A percentile compares a stretch with the other conserved stretches of the same genome.
phyloP scores from a whole-genome alignment of 2,888 invertebrate species.

The Lasioglossum malachurum region DNA sequence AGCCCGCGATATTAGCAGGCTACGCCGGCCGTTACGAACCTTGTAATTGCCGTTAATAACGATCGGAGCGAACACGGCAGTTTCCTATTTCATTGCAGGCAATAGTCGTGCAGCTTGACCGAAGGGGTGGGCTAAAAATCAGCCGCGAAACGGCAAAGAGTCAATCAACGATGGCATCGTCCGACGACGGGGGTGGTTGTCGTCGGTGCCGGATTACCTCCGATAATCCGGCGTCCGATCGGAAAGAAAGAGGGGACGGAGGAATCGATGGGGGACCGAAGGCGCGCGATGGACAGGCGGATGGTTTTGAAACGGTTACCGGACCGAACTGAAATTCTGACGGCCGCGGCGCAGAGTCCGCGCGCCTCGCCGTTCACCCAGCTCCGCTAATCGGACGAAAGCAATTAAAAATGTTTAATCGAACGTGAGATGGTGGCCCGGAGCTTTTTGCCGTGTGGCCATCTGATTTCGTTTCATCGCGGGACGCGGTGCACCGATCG shows the following conservation, averaged over 20 bases:
- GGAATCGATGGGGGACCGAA: conserved; percentile 21
- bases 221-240: conserved; percentile 54
- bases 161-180: conserved; percentile 63
- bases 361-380: conserved; percentile 44
- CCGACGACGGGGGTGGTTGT: conserved; percentile 27
- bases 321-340: conserved; percentile 46
- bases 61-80: conserved; percentile 50
- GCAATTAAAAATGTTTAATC: conserved; percentile 74
- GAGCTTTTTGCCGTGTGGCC: conserved; percentile 29
- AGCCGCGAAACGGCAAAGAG: conserved; percentile 59
- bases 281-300: conserved; percentile 16
- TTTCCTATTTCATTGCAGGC: conserved; percentile 63
- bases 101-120: conserved; percentile 59
- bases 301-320: conserved; percentile 42
- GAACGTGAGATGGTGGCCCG: conserved; percentile 62
- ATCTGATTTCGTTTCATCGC: conserved; percentile 45
- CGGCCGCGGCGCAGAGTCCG: conserved; percentile 10
- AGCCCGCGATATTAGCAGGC: conserved; percentile 24
- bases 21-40: conserved; percentile 29
- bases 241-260: conserved; percentile 19
- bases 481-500: conserved; percentile 28
- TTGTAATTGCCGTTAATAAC: conserved; percentile 67
- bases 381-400: conserved; percentile 65
- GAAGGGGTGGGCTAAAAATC: not conserved
- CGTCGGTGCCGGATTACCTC: conserved; percentile 59